A percentile compares a stretch with the other conserved stretches of the same genome.
phyloP scores from a whole-genome alignment of 1,140 invertebrate genomes.

The Chymomyza costata region DNA sequence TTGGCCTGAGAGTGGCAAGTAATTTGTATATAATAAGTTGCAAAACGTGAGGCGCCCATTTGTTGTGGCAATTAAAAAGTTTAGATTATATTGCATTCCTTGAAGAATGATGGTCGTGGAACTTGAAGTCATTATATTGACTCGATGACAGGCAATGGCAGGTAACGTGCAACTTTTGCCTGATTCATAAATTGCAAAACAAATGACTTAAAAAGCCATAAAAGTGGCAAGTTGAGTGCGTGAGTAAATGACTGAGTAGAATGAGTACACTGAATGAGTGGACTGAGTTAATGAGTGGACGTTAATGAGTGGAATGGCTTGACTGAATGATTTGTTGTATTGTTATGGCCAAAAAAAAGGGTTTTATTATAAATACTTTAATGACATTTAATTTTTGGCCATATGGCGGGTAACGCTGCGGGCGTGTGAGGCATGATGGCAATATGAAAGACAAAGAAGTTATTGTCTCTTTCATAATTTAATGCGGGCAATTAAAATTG shows the following conservation, averaged over 20 bases:
- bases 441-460: slow-evolving; percentile 31
- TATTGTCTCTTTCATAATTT: slow-evolving; percentile 12
- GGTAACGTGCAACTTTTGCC: slow-evolving; percentile 3
- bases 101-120: slow-evolving; percentile 35
- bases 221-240: too few species aligned
- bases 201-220: slow-evolving; percentile 17
- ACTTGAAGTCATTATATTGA: slow-evolving; percentile 27
- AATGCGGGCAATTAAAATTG: slow-evolving; percentile 44
- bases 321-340: too few species aligned
- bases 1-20: slow-evolving; percentile 11
- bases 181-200: slow-evolving; percentile 37
- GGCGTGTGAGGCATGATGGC: slow-evolving; percentile 1
- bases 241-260: too few species aligned
- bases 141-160: slow-evolving; percentile 31
- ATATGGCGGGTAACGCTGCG: too few species aligned
- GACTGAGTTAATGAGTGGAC: too few species aligned
- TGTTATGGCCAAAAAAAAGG: slow-evolving; percentile 22
- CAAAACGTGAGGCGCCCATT: slow-evolving; percentile 47
- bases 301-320: too few species aligned
- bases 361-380: slow-evolving; percentile 24
- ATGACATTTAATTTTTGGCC: slow-evolving; percentile 32
- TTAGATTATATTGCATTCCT: slow-evolving; percentile 63
- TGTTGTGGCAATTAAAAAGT: slow-evolving; percentile 67
- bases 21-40: slow-evolving; percentile 40
- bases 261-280: too few species aligned